Percentiles rank a stretch among this genome's conserved stretches.
Conservation (phyloP, 2,888 invertebrate genomes). For the Drosophila pullipes region DNA sequence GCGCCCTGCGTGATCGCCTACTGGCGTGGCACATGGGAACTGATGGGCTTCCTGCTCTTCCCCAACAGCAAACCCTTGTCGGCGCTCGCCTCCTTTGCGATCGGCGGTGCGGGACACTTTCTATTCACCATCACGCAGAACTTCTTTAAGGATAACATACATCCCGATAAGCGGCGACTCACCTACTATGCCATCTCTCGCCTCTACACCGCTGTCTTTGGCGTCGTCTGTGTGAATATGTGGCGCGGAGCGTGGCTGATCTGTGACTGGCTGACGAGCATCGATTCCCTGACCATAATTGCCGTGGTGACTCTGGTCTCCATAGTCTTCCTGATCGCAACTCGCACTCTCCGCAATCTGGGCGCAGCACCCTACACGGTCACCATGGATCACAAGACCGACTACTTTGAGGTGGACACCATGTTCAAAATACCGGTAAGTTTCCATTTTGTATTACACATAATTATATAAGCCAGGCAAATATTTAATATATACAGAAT, state of each 20-base stretch:
- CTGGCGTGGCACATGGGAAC: constrained; percentile 94
- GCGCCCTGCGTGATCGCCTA: constrained; percentile 93
- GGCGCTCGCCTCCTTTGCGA: constrained; percentile 89
- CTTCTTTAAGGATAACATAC: constrained; percentile 87
- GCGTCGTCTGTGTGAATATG: constrained; percentile 93
- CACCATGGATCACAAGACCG: constrained; percentile 90
- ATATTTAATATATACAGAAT: not conserved
- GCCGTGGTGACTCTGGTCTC: constrained; percentile 89
- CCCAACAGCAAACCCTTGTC: constrained; percentile 88
- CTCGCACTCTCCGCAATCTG: constrained; percentile 91
- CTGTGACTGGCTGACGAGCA: constrained; percentile 90
- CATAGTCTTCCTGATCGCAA: constrained; percentile 89
- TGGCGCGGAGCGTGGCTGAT: constrained; percentile 94
- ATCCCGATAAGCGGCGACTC: constrained; percentile 90
- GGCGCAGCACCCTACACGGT: constrained; percentile 93
- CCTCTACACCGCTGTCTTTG: constrained; percentile 91
- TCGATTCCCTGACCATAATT: constrained; percentile 86
- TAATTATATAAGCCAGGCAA: not conserved
- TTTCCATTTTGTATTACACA: constrained; percentile 56
- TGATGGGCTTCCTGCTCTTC: constrained; percentile 90
- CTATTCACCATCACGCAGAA: constrained; percentile 90
- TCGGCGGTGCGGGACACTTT: constrained; percentile 90
- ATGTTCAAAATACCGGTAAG: constrained; percentile 93
- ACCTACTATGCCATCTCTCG: constrained; percentile 90
- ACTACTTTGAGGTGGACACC: constrained; percentile 94